Evolutionary conservation across 2,797 vertebrate species (phyloP), one percentile per base, ranked within the genome.

Genomic region (Oreochromis grahami): DNA sequence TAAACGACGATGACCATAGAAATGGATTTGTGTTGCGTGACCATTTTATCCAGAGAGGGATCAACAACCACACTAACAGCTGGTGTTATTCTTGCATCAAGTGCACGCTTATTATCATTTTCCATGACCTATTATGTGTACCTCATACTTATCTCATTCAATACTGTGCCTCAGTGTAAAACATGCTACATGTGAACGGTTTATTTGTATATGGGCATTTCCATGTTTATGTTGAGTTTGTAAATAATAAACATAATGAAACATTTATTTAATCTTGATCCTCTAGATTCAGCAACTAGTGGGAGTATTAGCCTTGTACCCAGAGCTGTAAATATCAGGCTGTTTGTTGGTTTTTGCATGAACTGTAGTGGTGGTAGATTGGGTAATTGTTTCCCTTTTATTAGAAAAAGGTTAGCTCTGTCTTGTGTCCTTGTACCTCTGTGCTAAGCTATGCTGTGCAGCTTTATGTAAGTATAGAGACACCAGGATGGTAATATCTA

Each of bases 191-290:
- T 89, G 81, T 94, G 81, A 94, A 92, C 80, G 77, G 56, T 90
- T 87, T 76, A 80, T 93, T 84, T 95, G 89, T 94, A 91, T 94
- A 92, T 93, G 87, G 84, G 84, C 68, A 48, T 76, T 86, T 76
- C 55, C 43, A 74, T 50, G 15, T 2, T 74, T 92, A 93, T 85
- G 78, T 92, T 86, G 60, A 91, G 84, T 90, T 90, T 95, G 94
- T 96, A 95, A 95, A 95, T 96, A 96, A 95, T 95, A 96, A 95
- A 95, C 53, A 60, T 48, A 87, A 84, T 76, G 50, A 89, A 89
- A 91, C 86, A 72, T 82, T 72, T 79, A 51, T 79, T 79, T 79
- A 24, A 79, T 79, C 55, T 63, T 34, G 12, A 79, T 34, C 29
- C n/a, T 21, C 11, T 17, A 79, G 55, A 32, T 17, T 45, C 45